Evolutionary conservation across 2,113 vertebrate genomes (phyloP), one percentile per base, ranked within the genome.

Genomic region (Sturnus vulgaris): DNA sequence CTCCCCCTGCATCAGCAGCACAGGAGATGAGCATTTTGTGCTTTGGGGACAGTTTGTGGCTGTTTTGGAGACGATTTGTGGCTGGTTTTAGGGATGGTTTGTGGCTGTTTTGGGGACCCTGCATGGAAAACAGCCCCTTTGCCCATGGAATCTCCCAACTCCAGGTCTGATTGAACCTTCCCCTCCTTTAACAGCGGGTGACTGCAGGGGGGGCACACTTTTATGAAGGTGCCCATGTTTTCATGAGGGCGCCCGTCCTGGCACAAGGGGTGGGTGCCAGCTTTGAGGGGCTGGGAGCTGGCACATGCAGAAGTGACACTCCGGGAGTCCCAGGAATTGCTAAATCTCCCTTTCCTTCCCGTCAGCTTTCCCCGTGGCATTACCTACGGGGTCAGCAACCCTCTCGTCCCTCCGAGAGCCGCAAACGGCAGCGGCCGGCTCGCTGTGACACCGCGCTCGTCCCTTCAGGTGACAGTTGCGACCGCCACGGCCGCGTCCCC

Each of bases 371-470:
- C 37, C 66, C 25, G 4, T 0, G 56, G 33, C 39, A 10, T 1
- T 4, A 7, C 15, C 5, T 24, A 7, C 14, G 37, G 53, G 5
- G 3, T 22, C 3, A 3, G 4, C 25, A 7, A 56, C 2, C 12
- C 20, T 35, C 2, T 11, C 15, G 0, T 1, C 3, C 8, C 47
- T 11, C 17, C 2, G 39, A 1, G 27, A 17, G 33, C 2, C 47
- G 5, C 56, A 3, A 7, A 3, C 7, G 12, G 25, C 37, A 2
- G 66, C 56, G 12, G 12, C 11, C 0, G 23, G 9, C 35, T 9
- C 44, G 9, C 2, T 0, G 37, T 0, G 31, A 7, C 81, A 4
- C 33, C 6, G 39, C 39, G 3, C 1, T 1, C 0, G 37, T 0
- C 27, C 8, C 49, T 6, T 0, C 68, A 1, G 28, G 28, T 14